These are phyloP conservation scores for Drosophila repleta DNA, from an alignment of 1,140 invertebrate species.

Conservation along the genomic window DNA sequence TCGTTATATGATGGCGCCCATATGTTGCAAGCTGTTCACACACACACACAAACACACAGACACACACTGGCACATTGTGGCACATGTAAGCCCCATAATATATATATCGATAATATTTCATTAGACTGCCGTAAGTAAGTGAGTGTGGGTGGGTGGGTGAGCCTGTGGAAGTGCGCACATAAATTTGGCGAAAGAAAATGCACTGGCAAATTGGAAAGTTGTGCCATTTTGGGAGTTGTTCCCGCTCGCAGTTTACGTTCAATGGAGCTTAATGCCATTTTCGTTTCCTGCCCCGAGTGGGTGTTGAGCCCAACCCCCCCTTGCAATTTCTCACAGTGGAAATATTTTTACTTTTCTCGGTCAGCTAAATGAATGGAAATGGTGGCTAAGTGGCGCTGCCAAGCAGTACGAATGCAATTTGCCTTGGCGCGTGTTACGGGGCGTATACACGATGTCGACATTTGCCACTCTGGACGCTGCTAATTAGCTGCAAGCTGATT, in stretches of 20 bases:
- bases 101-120: slow-evolving; percentile 82
- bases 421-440: slow-evolving; percentile 61
- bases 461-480: slow-evolving; percentile 63
- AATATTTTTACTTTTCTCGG: slow-evolving; percentile 55
- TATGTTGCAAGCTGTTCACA: slow-evolving; percentile 32
- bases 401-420: slow-evolving; percentile 59
- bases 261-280: slow-evolving; percentile 77
- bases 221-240: slow-evolving; percentile 22
- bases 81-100: slow-evolving; percentile 67
- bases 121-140: slow-evolving; percentile 41
- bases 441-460: slow-evolving; percentile 76
- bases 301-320: no score
- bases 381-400: slow-evolving; percentile 1
- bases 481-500: slow-evolving; percentile 78
- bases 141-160: slow-evolving; percentile 4
- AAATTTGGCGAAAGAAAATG: slow-evolving; percentile 77
- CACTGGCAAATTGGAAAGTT: slow-evolving; percentile 76
- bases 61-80: slow-evolving; percentile 24
- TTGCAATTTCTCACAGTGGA: slow-evolving; percentile 58
- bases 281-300: background rate
- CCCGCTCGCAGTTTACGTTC: slow-evolving; percentile 48
- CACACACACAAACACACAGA: background rate
- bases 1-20: slow-evolving; percentile 21
- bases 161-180: slow-evolving; percentile 64
- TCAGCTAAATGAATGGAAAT: slow-evolving; percentile 12